These are phyloP conservation scores for Pharmacophagus antenor DNA, from an alignment of 2,888 invertebrate genomes.

Conservation along the genomic window DNA sequence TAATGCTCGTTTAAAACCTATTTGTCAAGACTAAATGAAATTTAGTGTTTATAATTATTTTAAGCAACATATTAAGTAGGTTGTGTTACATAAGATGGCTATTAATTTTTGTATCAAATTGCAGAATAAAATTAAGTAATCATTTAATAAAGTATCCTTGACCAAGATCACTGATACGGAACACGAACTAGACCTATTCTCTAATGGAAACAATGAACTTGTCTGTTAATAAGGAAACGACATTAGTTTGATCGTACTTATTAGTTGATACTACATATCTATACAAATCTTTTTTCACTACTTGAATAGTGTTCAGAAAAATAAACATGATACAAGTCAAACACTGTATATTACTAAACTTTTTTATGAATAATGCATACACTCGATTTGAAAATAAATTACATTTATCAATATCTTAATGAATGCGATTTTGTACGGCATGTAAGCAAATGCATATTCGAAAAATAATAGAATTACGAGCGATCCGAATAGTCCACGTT, in stretches of 20 bases:
- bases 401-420: not conserved
- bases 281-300: not conserved
- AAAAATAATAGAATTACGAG: too few relatives aligned
- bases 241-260: conserved; percentile 8
- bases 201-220: conserved; percentile 18
- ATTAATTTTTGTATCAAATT: conserved; percentile 20
- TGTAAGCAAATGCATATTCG: too few relatives aligned
- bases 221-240: conserved; percentile 23
- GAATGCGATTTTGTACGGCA: too few relatives aligned
- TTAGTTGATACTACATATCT: not conserved
- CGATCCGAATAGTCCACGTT: too few relatives aligned
- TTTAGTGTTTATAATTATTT: not conserved
- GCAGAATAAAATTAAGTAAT: conserved; percentile 1
- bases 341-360: not conserved
- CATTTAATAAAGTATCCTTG: conserved; percentile 14
- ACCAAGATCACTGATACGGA: conserved; percentile 20
- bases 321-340: not conserved
- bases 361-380: not conserved
- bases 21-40: too few relatives aligned
- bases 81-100: not conserved
- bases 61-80: not conserved
- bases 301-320: not conserved
- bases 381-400: not conserved
- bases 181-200: conserved; percentile 32
- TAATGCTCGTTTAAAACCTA: too few relatives aligned